Evolutionary conservation across 2,797 vertebrate genomes (phyloP).

Genomic region (Catostomus latipinnis): DNA sequence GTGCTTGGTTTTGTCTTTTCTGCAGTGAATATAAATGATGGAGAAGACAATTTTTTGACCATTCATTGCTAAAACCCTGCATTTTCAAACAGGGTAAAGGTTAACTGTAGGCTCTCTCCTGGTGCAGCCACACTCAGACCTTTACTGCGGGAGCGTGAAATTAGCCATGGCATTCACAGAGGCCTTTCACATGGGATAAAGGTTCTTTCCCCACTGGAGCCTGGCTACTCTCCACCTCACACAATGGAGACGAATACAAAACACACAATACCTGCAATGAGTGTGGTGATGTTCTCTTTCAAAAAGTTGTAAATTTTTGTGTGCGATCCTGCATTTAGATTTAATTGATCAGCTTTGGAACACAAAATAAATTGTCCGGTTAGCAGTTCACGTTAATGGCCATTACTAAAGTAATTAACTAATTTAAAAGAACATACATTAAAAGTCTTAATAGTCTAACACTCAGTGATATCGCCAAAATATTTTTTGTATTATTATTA

Average conservation of each 20-base stretch:
- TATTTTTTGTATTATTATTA: too few species aligned
- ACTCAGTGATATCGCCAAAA: too few species aligned
- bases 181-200: conserved; percentile 68
- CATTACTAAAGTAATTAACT: background rate
- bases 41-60: conserved; percentile 62
- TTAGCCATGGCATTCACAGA: conserved; percentile 78
- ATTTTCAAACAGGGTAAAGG: conserved; percentile 71
- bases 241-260: conserved; percentile 28
- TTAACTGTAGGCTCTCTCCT: conserved; percentile 73
- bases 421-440: too few species aligned
- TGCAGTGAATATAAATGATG: conserved; percentile 67
- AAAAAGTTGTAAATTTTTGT: background rate
- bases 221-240: background rate
- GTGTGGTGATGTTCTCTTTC: background rate
- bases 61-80: conserved; percentile 73
- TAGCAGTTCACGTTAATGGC: background rate
- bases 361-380: background rate
- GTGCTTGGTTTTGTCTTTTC: conserved; percentile 36
- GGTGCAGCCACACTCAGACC: conserved; percentile 61
- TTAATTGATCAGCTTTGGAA: background rate
- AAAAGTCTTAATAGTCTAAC: too few species aligned
- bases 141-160: conserved; percentile 81
- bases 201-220: conserved; percentile 31
- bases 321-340: background rate
- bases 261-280: background rate